Conservation (phyloP, 2,113 vertebrate species). For the Rana temporaria region DNA sequence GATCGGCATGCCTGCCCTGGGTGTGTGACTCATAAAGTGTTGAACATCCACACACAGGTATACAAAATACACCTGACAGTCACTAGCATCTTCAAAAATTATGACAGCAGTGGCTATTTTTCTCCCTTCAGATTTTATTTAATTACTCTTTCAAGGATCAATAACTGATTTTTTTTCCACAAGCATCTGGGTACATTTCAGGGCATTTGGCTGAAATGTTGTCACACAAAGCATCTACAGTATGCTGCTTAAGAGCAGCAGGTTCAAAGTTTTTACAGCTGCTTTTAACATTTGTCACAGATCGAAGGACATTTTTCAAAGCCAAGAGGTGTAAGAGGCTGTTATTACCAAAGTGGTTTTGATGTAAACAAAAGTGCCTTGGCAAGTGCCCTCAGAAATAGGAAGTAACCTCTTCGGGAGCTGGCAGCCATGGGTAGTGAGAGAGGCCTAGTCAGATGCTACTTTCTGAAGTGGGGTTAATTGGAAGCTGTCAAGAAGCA, state of each 20-base stretch:
- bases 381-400: slow-evolving; percentile 36
- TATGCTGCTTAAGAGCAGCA: neutral
- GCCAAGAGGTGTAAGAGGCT: slow-evolving; percentile 48
- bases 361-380: slow-evolving; percentile 53
- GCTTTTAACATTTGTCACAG: slow-evolving; percentile 23
- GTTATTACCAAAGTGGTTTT: slow-evolving; percentile 57
- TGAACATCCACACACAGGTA: too few species aligned
- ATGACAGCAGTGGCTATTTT: too few species aligned
- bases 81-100: too few species aligned
- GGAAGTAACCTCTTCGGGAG: slow-evolving; percentile 19
- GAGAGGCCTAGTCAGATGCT: slow-evolving; percentile 23
- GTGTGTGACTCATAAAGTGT: too few species aligned
- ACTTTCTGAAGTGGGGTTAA: slow-evolving; percentile 57
- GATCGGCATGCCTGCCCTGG: too few species aligned
- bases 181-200: neutral
- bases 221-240: neutral
- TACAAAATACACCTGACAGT: too few species aligned
- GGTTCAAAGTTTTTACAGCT: slow-evolving; percentile 5
- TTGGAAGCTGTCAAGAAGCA: slow-evolving; percentile 56
- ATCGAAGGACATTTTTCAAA: slow-evolving; percentile 47
- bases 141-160: too few species aligned
- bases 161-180: neutral
- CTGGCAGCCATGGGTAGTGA: slow-evolving; percentile 16
- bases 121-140: too few species aligned
- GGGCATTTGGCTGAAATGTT: neutral